Evolutionary conservation across 2,113 vertebrate genomes (phyloP), one percentile per base, ranked within the genome.

Genomic region (Leuciscus idus): DNA sequence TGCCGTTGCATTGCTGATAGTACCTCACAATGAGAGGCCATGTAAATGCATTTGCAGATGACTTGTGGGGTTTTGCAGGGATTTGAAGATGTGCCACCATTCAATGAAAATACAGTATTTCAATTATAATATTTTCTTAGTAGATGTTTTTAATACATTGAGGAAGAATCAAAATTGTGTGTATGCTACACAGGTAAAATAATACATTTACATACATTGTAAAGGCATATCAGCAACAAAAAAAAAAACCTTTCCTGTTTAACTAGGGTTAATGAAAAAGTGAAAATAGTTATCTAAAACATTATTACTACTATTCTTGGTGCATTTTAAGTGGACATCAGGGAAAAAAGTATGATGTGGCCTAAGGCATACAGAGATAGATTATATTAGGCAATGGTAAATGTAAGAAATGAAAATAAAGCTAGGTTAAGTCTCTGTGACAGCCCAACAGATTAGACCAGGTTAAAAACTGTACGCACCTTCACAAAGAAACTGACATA

Each of bases 31-130:
- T 36, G 3, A 36, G 72, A 74, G 4, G 39, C 39, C 2, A 2
- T 70, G 17, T 17, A 70, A 70, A 70, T 21, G 8, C 8, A 39
- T 39, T 70, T 36, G 4, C 12, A 59, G 33, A 33, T 33, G 61
- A 43, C 36, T 48, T 87, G 33, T n/a, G 75, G 50, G 17, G 46
- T 48, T 59, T 64, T 88, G 72, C 68, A 72, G 8, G 19, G 68
- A 36, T 72, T 82, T 59, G 2, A 36, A 55, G 62, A 57, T 26
- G 6, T 55, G 75, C 28, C 33, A 4, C 73, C 39, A 84, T 36
- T 59, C 68, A 33, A 61, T 39, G 23, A 76, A 59, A 74, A 11
- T 19, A 52, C 28, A 33, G 30, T 19, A 70, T 70, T 70, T 70
- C 19, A 70, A 70, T 52, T 52, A 52, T 52, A 52, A 52, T 52